These are phyloP conservation scores for Lepus americanus DNA, from an alignment of 2,113 vertebrate genomes.

Conservation along the genomic window DNA sequence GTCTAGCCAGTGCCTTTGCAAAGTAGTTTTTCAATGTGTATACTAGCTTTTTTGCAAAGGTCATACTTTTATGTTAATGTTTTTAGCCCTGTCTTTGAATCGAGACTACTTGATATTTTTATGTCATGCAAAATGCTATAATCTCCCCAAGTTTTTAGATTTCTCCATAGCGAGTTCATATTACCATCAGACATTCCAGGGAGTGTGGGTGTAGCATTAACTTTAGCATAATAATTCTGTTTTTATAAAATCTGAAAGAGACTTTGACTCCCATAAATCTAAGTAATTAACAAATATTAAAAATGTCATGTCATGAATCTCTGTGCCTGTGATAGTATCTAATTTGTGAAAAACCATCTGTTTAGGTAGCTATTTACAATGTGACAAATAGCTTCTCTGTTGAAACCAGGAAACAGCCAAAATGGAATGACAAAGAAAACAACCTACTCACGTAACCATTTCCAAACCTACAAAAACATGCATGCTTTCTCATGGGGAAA, in stretches of 20 bases:
- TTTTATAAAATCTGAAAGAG: conserved; percentile 53
- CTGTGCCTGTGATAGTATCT: conserved; percentile 66
- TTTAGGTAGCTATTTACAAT: conserved; percentile 71
- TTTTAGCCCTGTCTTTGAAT: conserved; percentile 18
- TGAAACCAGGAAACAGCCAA: conserved; percentile 58
- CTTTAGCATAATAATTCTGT: conserved; percentile 43
- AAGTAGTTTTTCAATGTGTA: background rate
- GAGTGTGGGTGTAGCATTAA: background rate
- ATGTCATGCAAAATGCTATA: background rate
- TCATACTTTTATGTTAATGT: background rate
- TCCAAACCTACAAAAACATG: background rate
- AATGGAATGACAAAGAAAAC: conserved; percentile 11
- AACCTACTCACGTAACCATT: conserved; percentile 2
- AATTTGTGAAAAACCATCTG: conserved; percentile 59
- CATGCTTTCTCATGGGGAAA: conserved; percentile 31
- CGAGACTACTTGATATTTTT: conserved; percentile 18
- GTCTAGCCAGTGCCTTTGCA: background rate
- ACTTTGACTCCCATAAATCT: conserved; percentile 59
- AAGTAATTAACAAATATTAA: conserved; percentile 68
- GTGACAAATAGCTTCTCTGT: conserved; percentile 65
- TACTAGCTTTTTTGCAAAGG: conserved; percentile 26
- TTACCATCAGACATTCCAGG: background rate
- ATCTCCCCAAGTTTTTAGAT: background rate
- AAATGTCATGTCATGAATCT: conserved; percentile 66
- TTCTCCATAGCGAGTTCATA: background rate